Percentiles rank a stretch among this genome's conserved stretches.
Evolutionary conservation across 1,140 invertebrate genomes (phyloP).

Genomic region (Dermatophagoides farinae): DNA sequence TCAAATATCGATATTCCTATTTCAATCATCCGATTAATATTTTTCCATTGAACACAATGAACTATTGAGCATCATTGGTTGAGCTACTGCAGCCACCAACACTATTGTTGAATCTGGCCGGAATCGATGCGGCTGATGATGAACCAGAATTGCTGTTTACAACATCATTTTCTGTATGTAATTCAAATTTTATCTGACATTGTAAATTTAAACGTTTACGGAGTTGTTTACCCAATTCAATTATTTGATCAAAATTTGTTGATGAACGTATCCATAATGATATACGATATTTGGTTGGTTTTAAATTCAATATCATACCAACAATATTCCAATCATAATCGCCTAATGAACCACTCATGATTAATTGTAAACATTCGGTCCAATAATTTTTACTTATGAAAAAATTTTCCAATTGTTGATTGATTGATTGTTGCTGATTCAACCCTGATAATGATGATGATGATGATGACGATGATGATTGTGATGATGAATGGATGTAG

Average conservation of each 20-base stretch:
- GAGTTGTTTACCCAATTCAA: neutral
- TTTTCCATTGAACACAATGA: no score
- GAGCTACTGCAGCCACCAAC: no score
- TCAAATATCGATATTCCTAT: no score
- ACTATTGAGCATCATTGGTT: no score
- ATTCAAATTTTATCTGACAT: constrained; percentile 1
- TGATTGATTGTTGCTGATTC: neutral
- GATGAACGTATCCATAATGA: neutral
- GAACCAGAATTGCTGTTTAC: no score
- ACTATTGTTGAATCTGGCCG: no score
- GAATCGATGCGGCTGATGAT: no score
- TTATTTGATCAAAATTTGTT: neutral
- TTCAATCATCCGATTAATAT: no score
- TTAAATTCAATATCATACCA: neutral
- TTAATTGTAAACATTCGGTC: neutral
- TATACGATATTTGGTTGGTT: neutral
- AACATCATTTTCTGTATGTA: neutral
- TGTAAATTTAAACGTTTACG: neutral
- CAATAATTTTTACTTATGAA: neutral
- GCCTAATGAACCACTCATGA: neutral
- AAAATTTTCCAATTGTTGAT: neutral
- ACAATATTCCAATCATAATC: neutral
- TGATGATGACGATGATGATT: no score
- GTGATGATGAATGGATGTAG: no score
- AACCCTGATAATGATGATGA: no score